Percentiles rank a stretch among this genome's conserved stretches.
These are phyloP conservation scores for Clanis bilineata DNA, from an alignment of 2,888 invertebrate species.

Conservation along the genomic window DNA sequence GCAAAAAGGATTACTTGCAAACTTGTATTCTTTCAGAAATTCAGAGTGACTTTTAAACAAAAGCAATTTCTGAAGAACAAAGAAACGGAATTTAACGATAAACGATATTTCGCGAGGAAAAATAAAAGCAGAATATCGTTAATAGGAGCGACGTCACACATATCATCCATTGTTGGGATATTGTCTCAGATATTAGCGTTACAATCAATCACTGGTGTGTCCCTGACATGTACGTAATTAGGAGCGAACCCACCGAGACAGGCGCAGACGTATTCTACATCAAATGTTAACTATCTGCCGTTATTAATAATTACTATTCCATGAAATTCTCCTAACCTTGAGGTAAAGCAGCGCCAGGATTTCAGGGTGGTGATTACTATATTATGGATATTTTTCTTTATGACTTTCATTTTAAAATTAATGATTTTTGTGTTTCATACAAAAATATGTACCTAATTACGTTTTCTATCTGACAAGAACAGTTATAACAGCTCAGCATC, in stretches of 20 bases:
- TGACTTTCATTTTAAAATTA: too few species aligned
- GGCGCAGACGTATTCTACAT: conserved; percentile 41
- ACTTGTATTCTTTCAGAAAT: conserved; percentile 25
- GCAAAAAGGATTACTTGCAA: conserved; percentile 25
- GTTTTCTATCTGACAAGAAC: too few species aligned
- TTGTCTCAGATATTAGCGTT: conserved; percentile 74
- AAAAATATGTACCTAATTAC: too few species aligned
- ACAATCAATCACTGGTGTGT: conserved; percentile 77
- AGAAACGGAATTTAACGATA: conserved; percentile 28
- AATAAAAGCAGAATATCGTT: conserved; percentile 45
- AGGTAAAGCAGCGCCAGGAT: not conserved
- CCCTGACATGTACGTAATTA: conserved; percentile 76
- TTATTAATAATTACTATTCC: not conserved
- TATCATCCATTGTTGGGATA: conserved; percentile 62
- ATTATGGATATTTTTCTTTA: too few species aligned
- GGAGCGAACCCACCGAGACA: conserved; percentile 52
- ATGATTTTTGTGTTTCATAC: too few species aligned
- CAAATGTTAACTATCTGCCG: conserved; percentile 11
- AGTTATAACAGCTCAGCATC: too few species aligned
- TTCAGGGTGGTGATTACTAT: not conserved
- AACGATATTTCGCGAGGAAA: conserved; percentile 34
- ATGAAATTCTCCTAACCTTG: not conserved
- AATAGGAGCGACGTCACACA: conserved; percentile 50
- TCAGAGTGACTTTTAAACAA: conserved; percentile 29
- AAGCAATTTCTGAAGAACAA: conserved; percentile 37